A percentile compares a stretch with the other conserved stretches of the same genome.
phyloP scores from a whole-genome alignment of 1,140 invertebrate genomes.

The Zaprionus nigranus region DNA sequence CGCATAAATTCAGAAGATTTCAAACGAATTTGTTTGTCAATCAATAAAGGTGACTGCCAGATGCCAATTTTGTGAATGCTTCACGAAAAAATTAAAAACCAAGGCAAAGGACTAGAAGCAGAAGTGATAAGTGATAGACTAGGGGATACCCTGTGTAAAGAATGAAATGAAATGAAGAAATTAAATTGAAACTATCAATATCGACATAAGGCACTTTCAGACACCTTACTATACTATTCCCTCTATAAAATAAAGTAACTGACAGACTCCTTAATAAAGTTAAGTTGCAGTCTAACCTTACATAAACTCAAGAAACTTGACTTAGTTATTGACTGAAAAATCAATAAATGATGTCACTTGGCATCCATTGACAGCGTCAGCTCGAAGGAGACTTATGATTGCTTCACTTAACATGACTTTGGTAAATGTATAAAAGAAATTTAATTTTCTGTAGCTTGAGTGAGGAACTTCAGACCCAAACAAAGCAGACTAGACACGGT shows the following conservation, averaged over 20 bases:
- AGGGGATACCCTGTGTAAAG: neutral
- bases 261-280: too few species aligned
- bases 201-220: too few species aligned
- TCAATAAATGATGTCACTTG: slow-evolving; percentile 31
- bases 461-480: too few species aligned
- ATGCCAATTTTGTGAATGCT: slow-evolving; percentile 12
- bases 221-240: too few species aligned
- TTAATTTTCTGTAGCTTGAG: neutral
- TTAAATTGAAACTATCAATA: too few species aligned
- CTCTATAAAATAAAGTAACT: accelerated
- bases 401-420: slow-evolving; percentile 33
- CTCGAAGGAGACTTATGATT: neutral
- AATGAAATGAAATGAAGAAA: too few species aligned
- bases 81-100: slow-evolving; percentile 27
- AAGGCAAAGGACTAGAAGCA: neutral
- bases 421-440: neutral
- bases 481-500: too few species aligned
- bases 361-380: slow-evolving; percentile 31
- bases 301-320: too few species aligned
- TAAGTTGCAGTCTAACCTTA: too few species aligned
- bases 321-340: too few species aligned
- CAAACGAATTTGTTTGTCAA: slow-evolving; percentile 48
- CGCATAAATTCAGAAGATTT: slow-evolving; percentile 21
- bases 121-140: neutral
- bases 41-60: slow-evolving; percentile 44